Evolutionary conservation across 2,797 vertebrate genomes (phyloP), one percentile per base, ranked within the genome.

Genomic region (Spinus olivaceus): DNA sequence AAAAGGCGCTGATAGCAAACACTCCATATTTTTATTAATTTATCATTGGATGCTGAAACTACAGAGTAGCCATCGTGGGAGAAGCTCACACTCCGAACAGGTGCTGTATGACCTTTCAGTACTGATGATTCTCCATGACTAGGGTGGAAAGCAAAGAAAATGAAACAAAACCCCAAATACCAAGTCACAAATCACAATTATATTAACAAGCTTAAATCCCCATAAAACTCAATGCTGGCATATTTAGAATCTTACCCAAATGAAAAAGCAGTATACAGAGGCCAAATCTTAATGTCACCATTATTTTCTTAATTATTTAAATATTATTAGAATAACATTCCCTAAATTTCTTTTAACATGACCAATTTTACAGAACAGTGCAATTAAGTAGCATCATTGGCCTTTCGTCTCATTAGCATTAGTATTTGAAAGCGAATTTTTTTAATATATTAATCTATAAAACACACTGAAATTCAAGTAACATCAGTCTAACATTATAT

Each of bases 1-100:
- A 99, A 47, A 95, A 99, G 98, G 65, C 97, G 97, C 61, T 98
- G 99, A 32, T 97, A 97, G 66, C 94, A 95, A 61, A 99, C 98
- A 16, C 97, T 99, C 99, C 99, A 99, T 73, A 99, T 98, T 98
- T 99, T 99, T 53, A 99, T 95, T 6, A 98, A 98, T 97, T 99
- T 99, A 97, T 99, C 99, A 77, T 99, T 99, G 11, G 99, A 99
- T 9, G 99, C 98, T 19, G 99, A 99, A 94, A 98, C 98, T 92
- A 99, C 94, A 59, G 93, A 97, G 65, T 97, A 98, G 33, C 99
- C 98, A 32, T 99, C 98, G 0, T 95, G 82, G 6, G 99, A 99
- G 96, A 99, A 99, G 87, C 97, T 96, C 44, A 99, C 99, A 2
- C 99, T 98, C 84, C 99, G 98, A 18, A 99, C 98, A 27, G 98